Conservation (phyloP, 2,888 invertebrate genomes). For the Agrochola litura region DNA sequence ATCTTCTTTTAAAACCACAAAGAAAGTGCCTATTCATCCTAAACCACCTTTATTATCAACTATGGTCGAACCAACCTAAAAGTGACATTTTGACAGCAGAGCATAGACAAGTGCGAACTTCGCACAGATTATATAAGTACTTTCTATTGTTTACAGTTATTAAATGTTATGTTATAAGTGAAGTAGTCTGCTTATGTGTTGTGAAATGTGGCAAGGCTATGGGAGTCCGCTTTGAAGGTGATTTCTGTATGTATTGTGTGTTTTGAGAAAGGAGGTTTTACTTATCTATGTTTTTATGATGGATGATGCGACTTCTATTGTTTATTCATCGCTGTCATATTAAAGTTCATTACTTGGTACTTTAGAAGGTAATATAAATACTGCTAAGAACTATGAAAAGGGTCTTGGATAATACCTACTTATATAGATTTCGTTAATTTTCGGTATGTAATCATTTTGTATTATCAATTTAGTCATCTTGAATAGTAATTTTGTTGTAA, state of each 20-base stretch:
- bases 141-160: conserved; percentile 76
- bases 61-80: conserved; percentile 3
- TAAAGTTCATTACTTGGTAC: background rate
- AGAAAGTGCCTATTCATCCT: conserved; percentile 51
- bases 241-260: conserved; percentile 30
- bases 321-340: background rate
- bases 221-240: conserved; percentile 12
- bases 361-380: background rate
- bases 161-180: conserved; percentile 50
- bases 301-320: background rate
- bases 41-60: background rate
- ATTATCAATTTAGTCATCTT: too few relatives aligned
- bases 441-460: background rate
- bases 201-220: conserved; percentile 53
- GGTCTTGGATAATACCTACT: too few relatives aligned
- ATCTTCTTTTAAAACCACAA: conserved; percentile 27
- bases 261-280: conserved; percentile 35
- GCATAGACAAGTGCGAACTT: conserved; percentile 44
- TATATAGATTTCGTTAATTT: background rate
- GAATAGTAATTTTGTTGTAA: too few relatives aligned
- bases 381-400: background rate
- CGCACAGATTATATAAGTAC: conserved; percentile 69
- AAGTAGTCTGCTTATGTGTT: conserved; percentile 22
- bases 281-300: background rate
- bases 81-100: conserved; percentile 51